Evolutionary conservation across 2,888 invertebrate genomes (phyloP), one percentile per base, ranked within the genome.

Genomic region (Rhyacophila evoluta): DNA sequence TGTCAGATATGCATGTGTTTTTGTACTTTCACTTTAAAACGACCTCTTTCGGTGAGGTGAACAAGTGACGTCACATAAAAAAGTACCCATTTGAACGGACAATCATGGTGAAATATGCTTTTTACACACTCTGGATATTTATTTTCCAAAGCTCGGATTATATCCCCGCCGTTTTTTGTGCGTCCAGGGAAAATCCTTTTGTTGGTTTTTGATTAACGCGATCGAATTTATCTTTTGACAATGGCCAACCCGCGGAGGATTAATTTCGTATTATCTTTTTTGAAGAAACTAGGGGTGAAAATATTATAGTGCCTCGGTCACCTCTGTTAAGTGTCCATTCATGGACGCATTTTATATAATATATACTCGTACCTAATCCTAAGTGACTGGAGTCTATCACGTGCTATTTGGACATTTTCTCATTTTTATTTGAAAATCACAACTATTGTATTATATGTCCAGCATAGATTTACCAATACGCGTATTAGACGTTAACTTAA

Each of bases 201-300:
- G 55, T 55, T 55, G 25, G 55, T 55, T 55, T 55, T 12, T 55
- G 55, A 55, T 25, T 55, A 55, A 55, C 55, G 55, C 55, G 19
- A 19, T 55, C 55, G 25, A 25, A 55, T 55, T 1, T 55, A 55
- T 55, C 55, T 55, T 19, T 10, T 2, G 55, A 55, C 55, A 55
- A 25, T 55, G 55, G 55, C 19, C 55, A 8, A 6, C 55, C 25
- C 19, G 8, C 55, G 2, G 8, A 55, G 25, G 55, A 55, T 55
- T 55, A 55, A 55, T 55, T 55, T 8, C 55, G 19, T 55, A 33
- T 33, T 33, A 55, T 55, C 55, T 25, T 19, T 4, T 25, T 2
- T 55, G 19, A 19, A 55, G 8, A 55, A 25, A 55, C 55, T 19
- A 55, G 55, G 25, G 55, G 55, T 10, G 55, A 19, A 55, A 25